Evolutionary conservation across 2,113 vertebrate species (phyloP).

Genomic region (Daboia siamensis): DNA sequence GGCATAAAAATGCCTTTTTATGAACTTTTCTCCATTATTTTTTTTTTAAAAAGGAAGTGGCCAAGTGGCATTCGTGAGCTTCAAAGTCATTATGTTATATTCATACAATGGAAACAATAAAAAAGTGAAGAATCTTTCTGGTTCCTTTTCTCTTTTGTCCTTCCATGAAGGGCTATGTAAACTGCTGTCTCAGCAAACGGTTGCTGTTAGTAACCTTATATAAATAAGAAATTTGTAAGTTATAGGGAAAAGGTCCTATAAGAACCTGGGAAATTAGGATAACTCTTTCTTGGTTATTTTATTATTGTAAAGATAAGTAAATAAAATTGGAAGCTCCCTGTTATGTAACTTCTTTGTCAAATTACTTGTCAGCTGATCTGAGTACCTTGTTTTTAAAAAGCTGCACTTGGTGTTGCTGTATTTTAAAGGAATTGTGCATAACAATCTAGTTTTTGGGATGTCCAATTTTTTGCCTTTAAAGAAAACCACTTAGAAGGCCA

Average conservation of each 20-base stretch:
- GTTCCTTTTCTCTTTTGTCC: constrained; percentile 27
- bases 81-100: constrained; percentile 57
- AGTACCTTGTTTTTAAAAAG: background rate
- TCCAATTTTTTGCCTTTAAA: background rate
- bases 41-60: background rate
- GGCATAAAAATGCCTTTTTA: constrained; percentile 47
- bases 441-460: background rate
- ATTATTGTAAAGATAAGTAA: background rate
- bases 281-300: background rate
- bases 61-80: constrained; percentile 41
- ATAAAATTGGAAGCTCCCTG: background rate
- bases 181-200: background rate
- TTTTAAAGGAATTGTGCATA: background rate
- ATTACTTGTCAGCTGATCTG: background rate
- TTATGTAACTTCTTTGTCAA: background rate
- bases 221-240: background rate
- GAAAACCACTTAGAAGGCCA: background rate
- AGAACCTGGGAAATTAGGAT: background rate
- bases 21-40: constrained; percentile 50
- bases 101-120: constrained; percentile 71
- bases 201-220: background rate
- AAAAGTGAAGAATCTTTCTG: constrained; percentile 54
- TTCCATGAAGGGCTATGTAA: background rate
- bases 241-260: background rate
- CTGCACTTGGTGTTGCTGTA: background rate